Conservation (phyloP, 2,888 invertebrate genomes). For the Eurytoma californica region DNA sequence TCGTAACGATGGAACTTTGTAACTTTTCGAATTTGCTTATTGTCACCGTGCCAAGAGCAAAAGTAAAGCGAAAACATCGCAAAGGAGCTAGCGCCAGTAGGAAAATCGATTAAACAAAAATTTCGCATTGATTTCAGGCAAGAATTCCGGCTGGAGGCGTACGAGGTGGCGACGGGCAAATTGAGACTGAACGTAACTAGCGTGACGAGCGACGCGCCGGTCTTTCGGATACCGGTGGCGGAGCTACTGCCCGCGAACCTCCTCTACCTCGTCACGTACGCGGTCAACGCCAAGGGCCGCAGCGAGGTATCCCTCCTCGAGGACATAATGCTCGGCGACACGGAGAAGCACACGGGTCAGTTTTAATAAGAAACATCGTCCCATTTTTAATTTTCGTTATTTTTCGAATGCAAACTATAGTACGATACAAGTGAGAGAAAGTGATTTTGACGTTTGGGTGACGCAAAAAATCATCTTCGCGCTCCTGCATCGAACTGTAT, state of each 20-base stretch:
- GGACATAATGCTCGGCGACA: constrained; percentile 91
- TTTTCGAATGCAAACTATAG: not conserved
- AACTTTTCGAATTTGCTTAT: too few species aligned
- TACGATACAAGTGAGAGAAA: not conserved
- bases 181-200: constrained; percentile 84
- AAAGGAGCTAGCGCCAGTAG: too few species aligned
- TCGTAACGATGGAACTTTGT: too few species aligned
- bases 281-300: constrained; percentile 89
- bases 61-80: too few species aligned
- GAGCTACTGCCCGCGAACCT: constrained; percentile 78
- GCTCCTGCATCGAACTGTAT: too few species aligned
- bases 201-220: constrained; percentile 75
- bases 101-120: too few species aligned
- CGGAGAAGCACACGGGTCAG: constrained; percentile 89
- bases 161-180: constrained; percentile 84
- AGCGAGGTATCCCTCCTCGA: constrained; percentile 88
- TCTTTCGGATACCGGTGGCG: constrained; percentile 79
- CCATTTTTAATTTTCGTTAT: not conserved
- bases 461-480: too few species aligned
- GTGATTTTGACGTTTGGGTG: not conserved
- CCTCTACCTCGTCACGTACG: constrained; percentile 83
- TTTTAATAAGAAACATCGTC: not conserved
- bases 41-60: too few species aligned
- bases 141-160: constrained; percentile 88
- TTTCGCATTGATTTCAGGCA: constrained; percentile 77